Percentiles rank a stretch among this genome's conserved stretches.
These are phyloP conservation scores for Gastrophryne carolinensis DNA, from an alignment of 2,797 vertebrate genomes.

Conservation along the genomic window DNA sequence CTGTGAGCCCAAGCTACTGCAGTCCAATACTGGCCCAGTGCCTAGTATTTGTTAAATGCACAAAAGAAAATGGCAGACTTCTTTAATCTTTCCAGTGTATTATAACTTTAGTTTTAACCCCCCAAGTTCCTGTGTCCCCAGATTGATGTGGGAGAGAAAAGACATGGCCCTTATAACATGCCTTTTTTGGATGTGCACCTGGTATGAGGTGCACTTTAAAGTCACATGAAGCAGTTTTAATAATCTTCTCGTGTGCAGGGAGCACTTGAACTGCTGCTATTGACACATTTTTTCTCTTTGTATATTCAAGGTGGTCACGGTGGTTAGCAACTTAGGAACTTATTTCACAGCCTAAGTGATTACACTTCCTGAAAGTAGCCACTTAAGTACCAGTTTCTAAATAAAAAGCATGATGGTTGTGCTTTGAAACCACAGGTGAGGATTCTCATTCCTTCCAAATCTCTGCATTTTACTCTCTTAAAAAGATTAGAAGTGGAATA, in stretches of 20 bases:
- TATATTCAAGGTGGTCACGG: not conserved
- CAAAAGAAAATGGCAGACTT: no score
- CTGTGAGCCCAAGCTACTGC: no score
- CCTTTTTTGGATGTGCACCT: no score
- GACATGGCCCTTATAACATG: no score
- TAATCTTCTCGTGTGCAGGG: not conserved
- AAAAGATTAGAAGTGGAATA: constrained; percentile 19
- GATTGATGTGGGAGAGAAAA: no score
- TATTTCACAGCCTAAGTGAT: not conserved
- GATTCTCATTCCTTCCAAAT: not conserved
- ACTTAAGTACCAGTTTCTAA: constrained; percentile 13
- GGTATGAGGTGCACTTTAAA: no score
- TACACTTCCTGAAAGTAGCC: not conserved
- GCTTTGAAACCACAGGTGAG: constrained; percentile 12
- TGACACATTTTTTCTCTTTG: not conserved
- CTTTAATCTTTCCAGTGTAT: no score
- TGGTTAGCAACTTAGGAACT: not conserved
- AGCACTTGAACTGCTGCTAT: not conserved
- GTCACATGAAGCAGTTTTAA: not conserved
- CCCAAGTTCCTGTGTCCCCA: no score
- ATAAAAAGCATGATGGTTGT: not conserved
- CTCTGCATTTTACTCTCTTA: not conserved
- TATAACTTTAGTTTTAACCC: no score
- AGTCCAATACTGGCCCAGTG: no score
- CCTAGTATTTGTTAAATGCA: no score